A percentile compares a stretch with the other conserved stretches of the same genome.
These are phyloP conservation scores for Agapetus fuscipes DNA, from an alignment of 2,888 invertebrate genomes.

Conservation along the genomic window DNA sequence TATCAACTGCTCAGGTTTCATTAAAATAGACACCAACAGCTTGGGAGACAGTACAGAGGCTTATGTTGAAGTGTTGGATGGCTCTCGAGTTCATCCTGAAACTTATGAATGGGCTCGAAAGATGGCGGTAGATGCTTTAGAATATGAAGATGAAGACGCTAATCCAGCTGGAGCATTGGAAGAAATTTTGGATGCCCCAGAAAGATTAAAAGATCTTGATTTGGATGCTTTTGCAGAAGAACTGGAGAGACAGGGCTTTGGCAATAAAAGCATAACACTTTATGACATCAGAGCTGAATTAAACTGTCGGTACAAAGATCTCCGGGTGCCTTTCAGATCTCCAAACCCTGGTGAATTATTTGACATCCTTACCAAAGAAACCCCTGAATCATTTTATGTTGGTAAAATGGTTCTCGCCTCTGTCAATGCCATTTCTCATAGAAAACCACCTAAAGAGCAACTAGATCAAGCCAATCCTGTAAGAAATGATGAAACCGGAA, in stretches of 20 bases:
- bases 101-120: constrained; percentile 99
- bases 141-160: constrained; percentile 94
- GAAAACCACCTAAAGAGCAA: constrained; percentile 87
- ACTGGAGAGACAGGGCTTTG: constrained; percentile 78
- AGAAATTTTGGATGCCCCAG: constrained; percentile 93
- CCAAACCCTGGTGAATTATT: constrained; percentile 83
- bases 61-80: constrained; percentile 92
- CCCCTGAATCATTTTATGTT: constrained; percentile 86
- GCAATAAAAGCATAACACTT: constrained; percentile 86
- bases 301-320: constrained; percentile 87
- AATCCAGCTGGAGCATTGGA: constrained; percentile 96
- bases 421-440: constrained; percentile 73
- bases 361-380: constrained; percentile 93
- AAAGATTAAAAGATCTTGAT: constrained; percentile 89
- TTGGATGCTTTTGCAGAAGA: constrained; percentile 98
- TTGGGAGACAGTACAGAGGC: constrained; percentile 88
- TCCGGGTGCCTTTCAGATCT: constrained; percentile 66
- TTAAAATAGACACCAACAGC: constrained; percentile 95
- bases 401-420: constrained; percentile 77
- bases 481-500: constrained; percentile 84
- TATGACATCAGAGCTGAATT: constrained; percentile 96
- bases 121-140: constrained; percentile 98
- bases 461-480: constrained; percentile 94
- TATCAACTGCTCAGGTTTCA: constrained; percentile 98
- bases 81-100: constrained; percentile 97